These are phyloP conservation scores for Sebastolobus alascanus DNA, from an alignment of 2,797 vertebrate species.

Conservation along the genomic window DNA sequence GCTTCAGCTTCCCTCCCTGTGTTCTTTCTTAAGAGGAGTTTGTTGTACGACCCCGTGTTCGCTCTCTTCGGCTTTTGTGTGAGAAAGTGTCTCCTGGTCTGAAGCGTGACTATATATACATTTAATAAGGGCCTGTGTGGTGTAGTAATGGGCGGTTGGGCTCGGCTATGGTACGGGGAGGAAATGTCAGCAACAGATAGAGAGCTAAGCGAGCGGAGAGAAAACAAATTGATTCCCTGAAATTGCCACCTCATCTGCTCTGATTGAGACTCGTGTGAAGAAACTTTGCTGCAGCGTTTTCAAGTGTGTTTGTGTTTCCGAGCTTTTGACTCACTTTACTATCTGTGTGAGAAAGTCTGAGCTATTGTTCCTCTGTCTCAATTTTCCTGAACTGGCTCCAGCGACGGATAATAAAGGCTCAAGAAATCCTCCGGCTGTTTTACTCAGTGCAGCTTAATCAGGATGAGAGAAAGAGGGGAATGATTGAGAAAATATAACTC, in stretches of 20 bases:
- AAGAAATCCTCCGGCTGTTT: constrained; percentile 57
- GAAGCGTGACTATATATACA: constrained; percentile 88
- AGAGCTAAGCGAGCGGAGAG: constrained; percentile 69
- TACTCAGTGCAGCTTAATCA: constrained; percentile 64
- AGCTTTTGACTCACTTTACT: constrained; percentile 7
- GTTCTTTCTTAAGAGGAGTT: constrained; percentile 50
- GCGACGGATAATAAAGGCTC: constrained; percentile 61
- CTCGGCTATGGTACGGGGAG: constrained; percentile 73
- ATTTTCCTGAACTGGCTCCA: constrained; percentile 62
- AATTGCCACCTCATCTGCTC: constrained; percentile 63
- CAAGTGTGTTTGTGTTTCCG: constrained; percentile 1
- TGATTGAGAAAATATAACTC: constrained; percentile 35
- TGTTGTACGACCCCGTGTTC: constrained; percentile 63
- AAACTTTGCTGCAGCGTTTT: constrained; percentile 21
- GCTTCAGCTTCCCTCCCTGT: constrained; percentile 49
- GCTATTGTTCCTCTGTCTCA: constrained; percentile 45
- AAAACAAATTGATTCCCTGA: constrained; percentile 79
- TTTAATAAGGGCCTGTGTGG: constrained; percentile 88
- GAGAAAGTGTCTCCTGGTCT: constrained; percentile 80
- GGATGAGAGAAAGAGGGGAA: constrained; percentile 28
- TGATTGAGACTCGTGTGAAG: constrained; percentile 51
- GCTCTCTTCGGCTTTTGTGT: constrained; percentile 73
- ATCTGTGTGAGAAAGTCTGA: constrained; percentile 32
- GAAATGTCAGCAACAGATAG: constrained; percentile 81
- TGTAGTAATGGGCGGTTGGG: constrained; percentile 84